Evolutionary conservation across 2,113 vertebrate genomes (phyloP), one percentile per base, ranked within the genome.

Genomic region (Syngnathus floridae): DNA sequence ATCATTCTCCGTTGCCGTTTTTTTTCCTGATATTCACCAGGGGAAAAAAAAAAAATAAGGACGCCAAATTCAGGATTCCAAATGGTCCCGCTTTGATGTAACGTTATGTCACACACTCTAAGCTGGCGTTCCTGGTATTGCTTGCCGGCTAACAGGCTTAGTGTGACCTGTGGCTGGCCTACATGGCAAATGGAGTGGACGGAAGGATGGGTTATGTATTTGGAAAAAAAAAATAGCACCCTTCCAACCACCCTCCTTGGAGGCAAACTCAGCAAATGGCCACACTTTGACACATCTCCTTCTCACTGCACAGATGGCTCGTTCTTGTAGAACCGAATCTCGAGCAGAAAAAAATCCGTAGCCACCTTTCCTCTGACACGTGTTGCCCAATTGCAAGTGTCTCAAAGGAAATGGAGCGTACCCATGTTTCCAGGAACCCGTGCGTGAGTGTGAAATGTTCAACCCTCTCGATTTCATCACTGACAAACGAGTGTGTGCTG

Each of bases 21-120:
- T 55, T 19, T 48, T 19, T 48, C 16, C 2, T 7, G 13, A 60
- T 22, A 19, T 55, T 62, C 64, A 43, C 7, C 62, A 55, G 36
- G 0, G 13, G 46, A 1, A 8, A 41, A 41, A 48, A 48, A n/a
- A 38, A 41, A 46, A 45, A 48, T 7, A n/a, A n/a, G 7, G 7
- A 21, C 48, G 9, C 19, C 19, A 10, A 21, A 51, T 51, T 51
- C 8, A 69, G 21, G 51, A 70, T 43, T 72, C 41, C 17, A 22
- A 38, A 36, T 69, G 72, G 69, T 68, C 64, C 55, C 43, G 70
- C 19, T 62, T 62, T 70, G 57, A 71, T 82, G 62, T 78, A 77
- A 86, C 41, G 72, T 88, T 81, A 84, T 74, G 75, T 87, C 84
- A 87, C 58, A 51, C 22, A 14, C 60, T 54, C 65, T 87, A 88